Evolutionary conservation across 2,888 invertebrate genomes (phyloP).

Genomic region (Hedya salicella): DNA sequence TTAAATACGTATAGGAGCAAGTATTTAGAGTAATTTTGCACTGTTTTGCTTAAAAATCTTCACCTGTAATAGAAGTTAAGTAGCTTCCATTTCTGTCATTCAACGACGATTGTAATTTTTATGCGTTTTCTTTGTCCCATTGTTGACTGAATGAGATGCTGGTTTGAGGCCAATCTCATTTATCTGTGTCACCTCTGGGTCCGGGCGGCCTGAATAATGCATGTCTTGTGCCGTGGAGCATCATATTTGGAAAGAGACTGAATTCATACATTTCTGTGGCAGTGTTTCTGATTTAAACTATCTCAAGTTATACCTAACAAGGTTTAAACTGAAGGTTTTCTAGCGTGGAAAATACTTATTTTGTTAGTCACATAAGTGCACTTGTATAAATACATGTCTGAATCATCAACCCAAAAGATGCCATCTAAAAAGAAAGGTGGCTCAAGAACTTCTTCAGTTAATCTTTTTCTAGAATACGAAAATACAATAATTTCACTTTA

Average conservation of each 20-base stretch:
- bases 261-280: conserved; percentile 3
- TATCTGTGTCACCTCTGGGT: conserved; percentile 26
- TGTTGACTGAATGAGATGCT: conserved; percentile 47
- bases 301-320: neutral
- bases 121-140: conserved; percentile 50
- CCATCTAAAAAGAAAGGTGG: too few relatives aligned
- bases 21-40: too few relatives aligned
- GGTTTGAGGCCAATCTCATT: conserved; percentile 29
- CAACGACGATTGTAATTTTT: conserved; percentile 6
- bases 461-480: too few relatives aligned
- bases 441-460: too few relatives aligned
- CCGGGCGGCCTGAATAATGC: conserved; percentile 18
- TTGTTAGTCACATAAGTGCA: too few relatives aligned
- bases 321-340: too few relatives aligned
- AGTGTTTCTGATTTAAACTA: neutral
- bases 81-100: neutral
- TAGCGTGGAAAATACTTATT: too few relatives aligned
- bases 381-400: too few relatives aligned
- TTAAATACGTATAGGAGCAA: too few relatives aligned
- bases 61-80: neutral
- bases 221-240: conserved; percentile 2
- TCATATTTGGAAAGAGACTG: conserved; percentile 6
- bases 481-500: too few relatives aligned
- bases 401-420: too few relatives aligned
- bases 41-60: too few relatives aligned